A percentile compares a stretch with the other conserved stretches of the same genome.
phyloP scores from a whole-genome alignment of 2,797 vertebrate species.

The Enteromius radiatus region DNA sequence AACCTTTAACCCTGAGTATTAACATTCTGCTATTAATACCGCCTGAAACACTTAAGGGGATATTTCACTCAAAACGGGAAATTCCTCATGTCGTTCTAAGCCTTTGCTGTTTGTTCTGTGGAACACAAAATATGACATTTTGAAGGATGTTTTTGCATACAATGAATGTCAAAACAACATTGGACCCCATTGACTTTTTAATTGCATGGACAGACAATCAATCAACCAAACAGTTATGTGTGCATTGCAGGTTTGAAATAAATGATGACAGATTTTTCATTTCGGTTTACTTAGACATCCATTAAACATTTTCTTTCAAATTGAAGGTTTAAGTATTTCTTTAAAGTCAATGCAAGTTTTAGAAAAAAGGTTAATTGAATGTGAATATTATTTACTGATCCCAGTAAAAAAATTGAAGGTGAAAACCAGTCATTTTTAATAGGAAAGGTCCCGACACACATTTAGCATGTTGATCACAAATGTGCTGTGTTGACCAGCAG shows the following conservation, averaged over 20 bases:
- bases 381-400: background rate
- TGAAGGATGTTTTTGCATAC: background rate
- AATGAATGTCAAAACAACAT: background rate
- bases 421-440: background rate
- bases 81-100: background rate
- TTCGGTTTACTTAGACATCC: background rate
- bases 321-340: background rate
- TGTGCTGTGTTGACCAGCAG: background rate
- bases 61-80: background rate
- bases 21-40: background rate
- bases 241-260: too few relatives aligned
- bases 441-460: background rate
- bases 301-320: background rate
- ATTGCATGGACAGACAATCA: too few relatives aligned
- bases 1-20: background rate
- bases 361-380: background rate
- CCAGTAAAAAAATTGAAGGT: background rate
- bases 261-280: background rate
- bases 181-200: too few relatives aligned
- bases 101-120: background rate
- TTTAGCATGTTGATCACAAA: background rate
- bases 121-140: background rate
- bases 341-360: too few relatives aligned
- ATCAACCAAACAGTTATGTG: too few relatives aligned
- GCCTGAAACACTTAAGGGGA: background rate